These are phyloP conservation scores for Collichthys lucidus DNA, from an alignment of 2,113 vertebrate species.

Conservation along the genomic window DNA sequence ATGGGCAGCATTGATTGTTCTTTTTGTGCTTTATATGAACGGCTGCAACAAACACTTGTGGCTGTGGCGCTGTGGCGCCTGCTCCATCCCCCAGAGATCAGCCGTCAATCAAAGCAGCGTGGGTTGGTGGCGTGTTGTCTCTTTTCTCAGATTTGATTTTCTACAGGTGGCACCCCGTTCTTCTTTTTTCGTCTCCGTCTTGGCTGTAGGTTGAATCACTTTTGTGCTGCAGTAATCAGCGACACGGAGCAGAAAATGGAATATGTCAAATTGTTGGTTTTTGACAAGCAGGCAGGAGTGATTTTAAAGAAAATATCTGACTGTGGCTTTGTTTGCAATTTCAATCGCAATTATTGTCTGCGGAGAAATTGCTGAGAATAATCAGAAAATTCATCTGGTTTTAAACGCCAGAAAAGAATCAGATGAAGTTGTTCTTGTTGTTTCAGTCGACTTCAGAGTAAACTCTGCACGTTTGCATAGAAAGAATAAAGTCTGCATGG, in stretches of 20 bases:
- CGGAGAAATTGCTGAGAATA: background rate
- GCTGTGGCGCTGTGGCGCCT: conserved; percentile 2
- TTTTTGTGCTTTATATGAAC: background rate
- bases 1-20: background rate
- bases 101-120: conserved; percentile 34
- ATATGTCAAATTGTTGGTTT: conserved; percentile 2
- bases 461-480: background rate
- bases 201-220: conserved; percentile 11
- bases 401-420: background rate
- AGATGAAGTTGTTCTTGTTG: background rate
- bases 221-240: background rate
- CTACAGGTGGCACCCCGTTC: background rate
- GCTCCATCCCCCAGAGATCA: conserved; percentile 22
- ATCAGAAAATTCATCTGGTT: background rate
- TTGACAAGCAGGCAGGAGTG: background rate
- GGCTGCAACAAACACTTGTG: background rate
- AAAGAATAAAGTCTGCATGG: too few species aligned
- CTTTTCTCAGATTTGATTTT: conserved; percentile 16
- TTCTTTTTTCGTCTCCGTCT: conserved; percentile 31
- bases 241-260: background rate
- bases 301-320: background rate
- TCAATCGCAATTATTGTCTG: background rate
- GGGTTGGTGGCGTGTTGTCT: conserved; percentile 5
- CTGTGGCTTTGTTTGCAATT: background rate
- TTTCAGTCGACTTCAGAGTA: background rate